Conservation (phyloP, 2,888 invertebrate genomes). For the Elegia similella region DNA sequence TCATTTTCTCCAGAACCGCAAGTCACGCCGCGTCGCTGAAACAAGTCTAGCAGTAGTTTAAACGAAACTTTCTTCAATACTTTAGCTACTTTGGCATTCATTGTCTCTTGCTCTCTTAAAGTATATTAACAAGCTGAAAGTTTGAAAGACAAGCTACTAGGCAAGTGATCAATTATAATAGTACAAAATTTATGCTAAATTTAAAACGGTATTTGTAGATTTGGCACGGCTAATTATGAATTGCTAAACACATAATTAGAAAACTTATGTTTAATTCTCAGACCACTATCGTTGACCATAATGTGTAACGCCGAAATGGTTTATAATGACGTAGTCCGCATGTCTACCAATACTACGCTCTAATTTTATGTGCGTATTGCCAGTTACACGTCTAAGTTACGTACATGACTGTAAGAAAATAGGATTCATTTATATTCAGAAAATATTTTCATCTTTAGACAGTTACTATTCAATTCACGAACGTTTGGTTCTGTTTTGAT, state of each 20-base stretch:
- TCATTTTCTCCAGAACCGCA: slow-evolving; percentile 49
- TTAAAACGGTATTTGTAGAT: slow-evolving; percentile 46
- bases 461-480: slow-evolving; percentile 63
- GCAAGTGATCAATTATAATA: slow-evolving; percentile 34
- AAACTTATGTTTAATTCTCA: slow-evolving; percentile 30
- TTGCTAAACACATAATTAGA: slow-evolving; percentile 35
- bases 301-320: slow-evolving; percentile 33
- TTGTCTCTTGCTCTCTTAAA: slow-evolving; percentile 32
- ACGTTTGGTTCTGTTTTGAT: slow-evolving; percentile 62
- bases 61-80: slow-evolving; percentile 34
- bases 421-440: slow-evolving; percentile 73
- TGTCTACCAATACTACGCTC: slow-evolving; percentile 47
- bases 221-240: slow-evolving; percentile 64
- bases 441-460: slow-evolving; percentile 68
- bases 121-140: slow-evolving; percentile 37
- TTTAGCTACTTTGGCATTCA: slow-evolving; percentile 36
- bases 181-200: slow-evolving; percentile 35
- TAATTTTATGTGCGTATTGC: slow-evolving; percentile 71
- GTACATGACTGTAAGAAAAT: slow-evolving; percentile 76
- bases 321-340: slow-evolving; percentile 34
- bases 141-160: slow-evolving; percentile 37
- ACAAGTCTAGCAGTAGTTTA: slow-evolving; percentile 35
- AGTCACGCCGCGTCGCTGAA: slow-evolving; percentile 34
- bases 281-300: slow-evolving; percentile 37
- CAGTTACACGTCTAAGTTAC: slow-evolving; percentile 66